Conservation (phyloP, 2,113 vertebrate species). For the Cichladusa arquata region DNA sequence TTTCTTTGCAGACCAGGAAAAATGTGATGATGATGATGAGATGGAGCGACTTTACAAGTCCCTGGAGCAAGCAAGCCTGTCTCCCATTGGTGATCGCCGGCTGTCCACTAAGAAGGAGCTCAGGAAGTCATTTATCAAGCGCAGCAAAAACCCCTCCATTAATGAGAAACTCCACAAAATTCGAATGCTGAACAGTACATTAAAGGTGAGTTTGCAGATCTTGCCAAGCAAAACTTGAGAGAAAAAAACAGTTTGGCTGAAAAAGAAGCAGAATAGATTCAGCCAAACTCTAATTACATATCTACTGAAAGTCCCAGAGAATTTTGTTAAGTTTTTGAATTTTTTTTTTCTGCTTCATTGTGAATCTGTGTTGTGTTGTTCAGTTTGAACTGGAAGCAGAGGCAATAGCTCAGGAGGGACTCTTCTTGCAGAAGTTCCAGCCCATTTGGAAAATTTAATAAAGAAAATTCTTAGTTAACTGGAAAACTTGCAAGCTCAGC, state of each 20-base stretch:
- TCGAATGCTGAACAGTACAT: slow-evolving; percentile 90
- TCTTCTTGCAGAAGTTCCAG: slow-evolving; percentile 6
- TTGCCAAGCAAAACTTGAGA: not conserved
- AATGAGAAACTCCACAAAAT: slow-evolving; percentile 93
- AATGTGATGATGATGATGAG: slow-evolving; percentile 83
- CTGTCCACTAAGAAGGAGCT: slow-evolving; percentile 92
- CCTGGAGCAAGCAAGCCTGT: slow-evolving; percentile 90
- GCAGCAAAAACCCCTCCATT: slow-evolving; percentile 89
- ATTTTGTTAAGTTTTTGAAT: not conserved
- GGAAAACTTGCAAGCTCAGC: not conserved
- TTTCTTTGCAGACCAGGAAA: slow-evolving; percentile 64
- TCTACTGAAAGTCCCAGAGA: not conserved
- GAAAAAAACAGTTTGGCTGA: not conserved
- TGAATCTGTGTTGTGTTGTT: not conserved
- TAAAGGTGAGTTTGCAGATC: slow-evolving; percentile 82
- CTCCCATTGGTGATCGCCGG: slow-evolving; percentile 88
- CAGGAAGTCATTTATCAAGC: slow-evolving; percentile 91
- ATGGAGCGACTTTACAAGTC: slow-evolving; percentile 94
- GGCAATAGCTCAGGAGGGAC: slow-evolving; percentile 5
- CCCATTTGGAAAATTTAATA: slow-evolving; percentile 36
- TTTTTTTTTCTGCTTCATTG: not conserved
- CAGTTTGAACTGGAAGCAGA: not conserved
- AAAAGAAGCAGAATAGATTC: not conserved
- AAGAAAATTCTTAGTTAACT: not conserved
- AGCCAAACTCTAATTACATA: not conserved